These are phyloP conservation scores for Chrysomela aeneicollis DNA, from an alignment of 2,888 invertebrate genomes.

Conservation along the genomic window DNA sequence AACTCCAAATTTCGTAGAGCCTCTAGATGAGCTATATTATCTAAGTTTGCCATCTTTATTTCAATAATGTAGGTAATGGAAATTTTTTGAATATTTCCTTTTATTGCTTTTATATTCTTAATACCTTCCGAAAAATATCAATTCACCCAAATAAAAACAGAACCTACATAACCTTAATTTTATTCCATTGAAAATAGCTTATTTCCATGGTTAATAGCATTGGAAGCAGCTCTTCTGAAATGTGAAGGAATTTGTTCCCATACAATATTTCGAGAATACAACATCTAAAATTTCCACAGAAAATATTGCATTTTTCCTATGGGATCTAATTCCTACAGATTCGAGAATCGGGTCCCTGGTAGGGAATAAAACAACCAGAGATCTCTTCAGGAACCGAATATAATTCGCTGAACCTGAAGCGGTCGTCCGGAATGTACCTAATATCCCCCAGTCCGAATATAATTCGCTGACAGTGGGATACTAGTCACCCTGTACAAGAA, in stretches of 20 bases:
- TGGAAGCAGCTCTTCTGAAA: conserved; percentile 7
- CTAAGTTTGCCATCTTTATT: background rate
- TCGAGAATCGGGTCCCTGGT: background rate
- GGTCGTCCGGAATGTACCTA: too few species aligned
- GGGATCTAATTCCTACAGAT: background rate
- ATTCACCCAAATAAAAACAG: background rate
- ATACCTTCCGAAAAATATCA: background rate
- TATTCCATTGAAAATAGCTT: background rate
- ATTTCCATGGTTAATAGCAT: conserved; percentile 6
- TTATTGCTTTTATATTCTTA: background rate
- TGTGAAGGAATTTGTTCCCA: too few species aligned
- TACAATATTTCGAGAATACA: too few species aligned
- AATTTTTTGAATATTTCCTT: background rate
- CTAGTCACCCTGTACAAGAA: too few species aligned
- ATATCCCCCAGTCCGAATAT: too few species aligned
- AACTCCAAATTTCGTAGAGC: conserved; percentile 15
- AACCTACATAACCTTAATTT: background rate
- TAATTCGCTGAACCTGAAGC: too few species aligned
- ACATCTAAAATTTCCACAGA: too few species aligned
- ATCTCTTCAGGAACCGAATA: too few species aligned
- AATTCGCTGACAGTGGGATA: too few species aligned
- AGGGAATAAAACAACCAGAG: too few species aligned
- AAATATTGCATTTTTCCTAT: background rate
- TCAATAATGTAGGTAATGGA: background rate
- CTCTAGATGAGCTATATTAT: conserved; percentile 9